Conservation (phyloP, 2,888 invertebrate species). For the Melipona bicolor region DNA sequence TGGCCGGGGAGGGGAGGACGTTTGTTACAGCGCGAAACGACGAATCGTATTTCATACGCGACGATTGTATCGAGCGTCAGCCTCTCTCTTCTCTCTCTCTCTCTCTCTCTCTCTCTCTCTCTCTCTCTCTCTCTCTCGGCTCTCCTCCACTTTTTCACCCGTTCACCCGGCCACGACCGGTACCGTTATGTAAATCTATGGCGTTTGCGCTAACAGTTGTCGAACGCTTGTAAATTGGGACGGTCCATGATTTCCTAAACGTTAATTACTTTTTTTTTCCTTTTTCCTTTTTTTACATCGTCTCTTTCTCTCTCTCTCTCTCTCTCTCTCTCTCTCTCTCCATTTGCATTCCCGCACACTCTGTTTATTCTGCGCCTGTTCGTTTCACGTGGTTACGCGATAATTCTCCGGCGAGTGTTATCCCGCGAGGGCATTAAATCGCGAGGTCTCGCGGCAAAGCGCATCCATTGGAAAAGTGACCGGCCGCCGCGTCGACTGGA, state of each 20-base stretch:
- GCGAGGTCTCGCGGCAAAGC: slow-evolving; percentile 45
- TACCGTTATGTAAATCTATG: slow-evolving; percentile 26
- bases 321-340: not conserved
- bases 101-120: not conserved
- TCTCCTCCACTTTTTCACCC: slow-evolving; percentile 28
- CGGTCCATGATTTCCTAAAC: slow-evolving; percentile 16
- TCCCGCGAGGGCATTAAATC: slow-evolving; percentile 54
- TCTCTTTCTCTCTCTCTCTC: no score
- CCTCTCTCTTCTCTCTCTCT: not conserved
- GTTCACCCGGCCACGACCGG: not conserved
- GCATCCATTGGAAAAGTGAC: slow-evolving; percentile 47
- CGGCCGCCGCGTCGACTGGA: slow-evolving; percentile 25
- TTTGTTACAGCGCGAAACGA: slow-evolving; percentile 36
- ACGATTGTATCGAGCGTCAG: slow-evolving; percentile 24
- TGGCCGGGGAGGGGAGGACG: not conserved
- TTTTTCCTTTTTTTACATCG: not conserved
- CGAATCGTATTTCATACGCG: slow-evolving; percentile 49
- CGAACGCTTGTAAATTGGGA: slow-evolving; percentile 23
- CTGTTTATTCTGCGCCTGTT: not conserved
- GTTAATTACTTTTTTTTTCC: slow-evolving; percentile 8
- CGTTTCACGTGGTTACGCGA: not conserved
- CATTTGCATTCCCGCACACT: no score
- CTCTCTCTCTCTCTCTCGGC: not conserved
- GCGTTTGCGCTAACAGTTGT: slow-evolving; percentile 5
- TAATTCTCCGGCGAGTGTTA: not conserved